A percentile compares a stretch with the other conserved stretches of the same genome.
phyloP scores from a whole-genome alignment of 2,113 vertebrate genomes.

The Bubo scandiacus region DNA sequence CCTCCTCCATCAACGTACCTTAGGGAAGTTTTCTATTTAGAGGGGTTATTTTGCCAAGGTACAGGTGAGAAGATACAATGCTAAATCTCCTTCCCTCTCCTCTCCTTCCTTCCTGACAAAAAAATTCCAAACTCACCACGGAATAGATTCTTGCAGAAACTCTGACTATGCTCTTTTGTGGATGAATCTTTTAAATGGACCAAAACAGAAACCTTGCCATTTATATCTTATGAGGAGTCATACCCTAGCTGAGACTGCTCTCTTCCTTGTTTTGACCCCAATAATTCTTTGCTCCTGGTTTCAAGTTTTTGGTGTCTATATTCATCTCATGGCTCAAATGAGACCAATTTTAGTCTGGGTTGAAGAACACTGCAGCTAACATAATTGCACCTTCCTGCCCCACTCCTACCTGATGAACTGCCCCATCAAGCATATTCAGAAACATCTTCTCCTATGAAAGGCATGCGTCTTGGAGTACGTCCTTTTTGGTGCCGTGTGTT shows the following conservation, averaged over 20 bases:
- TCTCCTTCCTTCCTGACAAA: neutral
- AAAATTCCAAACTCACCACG: neutral
- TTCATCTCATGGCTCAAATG: neutral
- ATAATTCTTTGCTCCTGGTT: neutral
- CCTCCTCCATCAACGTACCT: neutral
- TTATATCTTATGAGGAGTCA: neutral
- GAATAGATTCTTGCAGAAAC: neutral
- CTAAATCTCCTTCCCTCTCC: neutral
- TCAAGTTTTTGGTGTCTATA: neutral
- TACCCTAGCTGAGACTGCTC: rapidly evolving
- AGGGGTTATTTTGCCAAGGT: neutral
- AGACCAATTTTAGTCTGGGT: neutral
- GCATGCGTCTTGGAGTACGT: neutral
- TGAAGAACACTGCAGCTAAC: neutral
- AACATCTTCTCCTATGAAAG: neutral
- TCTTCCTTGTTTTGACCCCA: neutral
- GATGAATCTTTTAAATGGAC: neutral
- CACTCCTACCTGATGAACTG: neutral
- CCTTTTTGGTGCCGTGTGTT: too few relatives aligned
- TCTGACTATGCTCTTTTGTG: neutral
- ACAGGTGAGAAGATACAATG: neutral
- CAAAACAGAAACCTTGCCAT: neutral
- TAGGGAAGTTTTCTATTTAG: neutral
- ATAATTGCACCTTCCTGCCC: neutral
- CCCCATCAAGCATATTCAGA: neutral